Base-by-base conservation (phyloP, 2,888 invertebrate genomes). In the Scotopteryx bipunctaria region DNA sequence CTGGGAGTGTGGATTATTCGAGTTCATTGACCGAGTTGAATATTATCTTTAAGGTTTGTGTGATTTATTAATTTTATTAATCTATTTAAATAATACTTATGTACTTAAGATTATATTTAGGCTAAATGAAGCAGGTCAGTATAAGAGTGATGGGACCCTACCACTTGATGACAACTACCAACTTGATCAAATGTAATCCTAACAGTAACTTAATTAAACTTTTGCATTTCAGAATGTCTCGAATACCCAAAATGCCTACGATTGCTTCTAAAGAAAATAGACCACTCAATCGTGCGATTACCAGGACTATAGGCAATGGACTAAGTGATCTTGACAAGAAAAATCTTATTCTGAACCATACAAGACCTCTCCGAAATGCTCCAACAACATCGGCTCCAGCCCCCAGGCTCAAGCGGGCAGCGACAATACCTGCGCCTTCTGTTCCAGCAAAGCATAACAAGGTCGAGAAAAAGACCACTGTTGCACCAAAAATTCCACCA, bases 401-500 rank as follows among this genome's bases (percentile, higher is more conserved):
- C 15, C 76, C 73, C 5, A 74, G 84, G 0, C 63, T 84, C 0
- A 89, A 88, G 55, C 76, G 87, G 57, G 67, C 86, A 40, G 86
- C 85, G 1, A 80, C 86, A 23, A 82, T 67, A 1, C 85, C 87
- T 1, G 66, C 81, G 25, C 54, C 79, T 25, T 42, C 76, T 37
- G 60, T 74, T 3, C 77, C 83, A 8, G 63, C 71, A 3, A 89
- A 87, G 70, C 59, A 76, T 9, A 62, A 69, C 3, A 91, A 86
- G 73, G 67, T 89, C 3, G 86, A 86, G 55, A 82, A 76, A 49
- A 91, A 89, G 61, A 65, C 69, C n/a, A 75, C 73, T 36, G 83
- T 78, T 13, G 88, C 89, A 2, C 93, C 92, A 44, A 91, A 93
- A 56, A 92, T 92, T 38, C 87, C 92, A 4, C 87, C 93, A 0